phyloP scores from a whole-genome alignment of 2,888 invertebrate species.

The Loripinus fragilis region DNA sequence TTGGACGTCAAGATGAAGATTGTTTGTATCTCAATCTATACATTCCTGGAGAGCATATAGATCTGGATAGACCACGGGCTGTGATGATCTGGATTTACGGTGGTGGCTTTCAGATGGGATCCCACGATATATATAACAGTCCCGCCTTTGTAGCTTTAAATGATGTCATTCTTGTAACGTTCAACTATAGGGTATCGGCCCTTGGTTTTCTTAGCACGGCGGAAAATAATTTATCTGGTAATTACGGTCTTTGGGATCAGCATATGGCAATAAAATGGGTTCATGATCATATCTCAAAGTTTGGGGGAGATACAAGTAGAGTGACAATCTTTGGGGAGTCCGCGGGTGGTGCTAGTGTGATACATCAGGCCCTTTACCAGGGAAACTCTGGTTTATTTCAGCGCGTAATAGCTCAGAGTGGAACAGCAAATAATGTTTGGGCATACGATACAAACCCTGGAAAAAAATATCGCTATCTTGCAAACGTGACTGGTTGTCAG shows the following conservation, averaged over 20 bases:
- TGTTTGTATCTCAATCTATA: background rate
- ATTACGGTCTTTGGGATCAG: background rate
- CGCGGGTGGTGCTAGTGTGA: background rate
- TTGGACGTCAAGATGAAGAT: background rate
- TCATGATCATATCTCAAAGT: background rate
- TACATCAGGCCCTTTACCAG: background rate
- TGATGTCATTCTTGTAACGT: background rate
- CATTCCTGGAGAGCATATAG: background rate
- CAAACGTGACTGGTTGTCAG: background rate
- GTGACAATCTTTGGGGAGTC: background rate
- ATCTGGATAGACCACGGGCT: background rate
- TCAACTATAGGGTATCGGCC: background rate
- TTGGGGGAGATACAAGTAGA: background rate
- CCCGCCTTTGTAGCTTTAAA: background rate
- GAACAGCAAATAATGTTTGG: background rate
- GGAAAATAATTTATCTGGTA: background rate
- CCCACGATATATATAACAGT: background rate
- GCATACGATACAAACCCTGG: background rate
- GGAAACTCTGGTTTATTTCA: background rate
- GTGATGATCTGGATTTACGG: conserved; percentile 10
- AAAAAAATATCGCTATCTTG: background rate
- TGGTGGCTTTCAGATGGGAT: background rate
- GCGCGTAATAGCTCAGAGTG: background rate
- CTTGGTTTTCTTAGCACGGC: background rate
- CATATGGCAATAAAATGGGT: no score